Percentiles rank a stretch among this genome's conserved stretches.
These are phyloP conservation scores for Anoncus sp. DNA, from an alignment of 2,888 invertebrate genomes.

Conservation along the genomic window DNA sequence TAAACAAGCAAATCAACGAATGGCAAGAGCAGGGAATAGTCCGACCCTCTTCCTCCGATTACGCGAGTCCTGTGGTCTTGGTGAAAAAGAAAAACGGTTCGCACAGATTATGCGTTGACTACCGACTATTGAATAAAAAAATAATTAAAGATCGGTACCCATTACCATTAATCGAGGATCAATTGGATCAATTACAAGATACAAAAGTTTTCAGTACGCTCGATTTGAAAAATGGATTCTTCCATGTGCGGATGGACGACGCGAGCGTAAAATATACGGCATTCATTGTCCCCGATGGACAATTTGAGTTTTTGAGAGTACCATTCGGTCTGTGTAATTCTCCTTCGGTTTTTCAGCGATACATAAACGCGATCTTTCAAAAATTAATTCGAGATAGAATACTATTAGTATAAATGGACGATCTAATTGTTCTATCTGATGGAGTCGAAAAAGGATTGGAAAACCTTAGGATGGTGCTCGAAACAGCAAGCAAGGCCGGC, in stretches of 20 bases:
- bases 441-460: conserved; percentile 44
- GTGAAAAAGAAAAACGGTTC: conserved; percentile 66
- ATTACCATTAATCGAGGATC: conserved; percentile 67
- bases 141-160: conserved; percentile 67
- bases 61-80: conserved; percentile 67
- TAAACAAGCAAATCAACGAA: conserved; percentile 60
- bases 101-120: conserved; percentile 69
- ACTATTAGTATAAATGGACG: conserved; percentile 62
- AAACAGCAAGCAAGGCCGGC: conserved; percentile 57
- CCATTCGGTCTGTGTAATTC: conserved; percentile 68
- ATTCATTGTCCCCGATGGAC: conserved; percentile 70
- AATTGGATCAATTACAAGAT: conserved; percentile 57
- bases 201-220: conserved; percentile 60
- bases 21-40: conserved; percentile 65
- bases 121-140: conserved; percentile 64
- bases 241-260: conserved; percentile 69
- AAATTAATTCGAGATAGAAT: conserved; percentile 43
- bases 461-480: conserved; percentile 56
- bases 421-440: conserved; percentile 60
- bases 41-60: conserved; percentile 63
- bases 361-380: neutral
- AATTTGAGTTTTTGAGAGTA: conserved; percentile 69
- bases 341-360: conserved; percentile 61
- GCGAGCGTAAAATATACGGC: conserved; percentile 70
- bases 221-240: conserved; percentile 71